These are phyloP conservation scores for Antrozous pallidus DNA, from an alignment of 2,797 vertebrate genomes.

Conservation along the genomic window DNA sequence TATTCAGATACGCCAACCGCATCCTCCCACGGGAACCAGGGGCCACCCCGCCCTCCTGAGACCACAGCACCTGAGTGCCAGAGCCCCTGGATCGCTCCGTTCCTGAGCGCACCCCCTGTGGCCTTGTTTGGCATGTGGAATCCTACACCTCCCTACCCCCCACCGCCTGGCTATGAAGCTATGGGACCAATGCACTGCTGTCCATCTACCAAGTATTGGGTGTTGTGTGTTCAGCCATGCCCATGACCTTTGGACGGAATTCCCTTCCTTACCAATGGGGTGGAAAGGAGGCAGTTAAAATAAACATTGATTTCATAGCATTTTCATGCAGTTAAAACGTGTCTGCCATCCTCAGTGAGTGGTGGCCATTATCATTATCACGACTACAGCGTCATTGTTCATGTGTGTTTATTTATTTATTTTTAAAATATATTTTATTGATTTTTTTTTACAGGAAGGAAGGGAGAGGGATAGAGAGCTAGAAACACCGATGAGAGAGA, in stretches of 20 bases:
- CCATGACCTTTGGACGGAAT: not conserved
- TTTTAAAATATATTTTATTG: no score
- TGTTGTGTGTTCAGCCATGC: not conserved
- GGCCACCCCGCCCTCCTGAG: not conserved
- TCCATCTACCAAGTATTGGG: not conserved
- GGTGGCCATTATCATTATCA: not conserved
- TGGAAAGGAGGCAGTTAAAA: not conserved
- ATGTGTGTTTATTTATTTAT: no score
- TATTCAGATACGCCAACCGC: not conserved
- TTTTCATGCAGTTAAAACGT: not conserved
- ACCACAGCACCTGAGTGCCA: not conserved
- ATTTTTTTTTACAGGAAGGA: no score
- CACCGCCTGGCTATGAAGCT: not conserved
- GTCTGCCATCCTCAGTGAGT: not conserved
- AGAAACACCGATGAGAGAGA: no score
- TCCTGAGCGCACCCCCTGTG: not conserved
- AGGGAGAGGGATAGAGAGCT: no score
- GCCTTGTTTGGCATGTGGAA: rapidly evolving
- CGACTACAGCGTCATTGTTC: not conserved
- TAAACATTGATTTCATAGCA: not conserved
- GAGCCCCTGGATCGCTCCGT: not conserved
- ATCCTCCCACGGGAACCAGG: not conserved
- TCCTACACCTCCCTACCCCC: not conserved
- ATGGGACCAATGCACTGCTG: not conserved
- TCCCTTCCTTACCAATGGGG: not conserved